Evolutionary conservation across 2,797 vertebrate species (phyloP).

Genomic region (Neoniphon sammara): DNA sequence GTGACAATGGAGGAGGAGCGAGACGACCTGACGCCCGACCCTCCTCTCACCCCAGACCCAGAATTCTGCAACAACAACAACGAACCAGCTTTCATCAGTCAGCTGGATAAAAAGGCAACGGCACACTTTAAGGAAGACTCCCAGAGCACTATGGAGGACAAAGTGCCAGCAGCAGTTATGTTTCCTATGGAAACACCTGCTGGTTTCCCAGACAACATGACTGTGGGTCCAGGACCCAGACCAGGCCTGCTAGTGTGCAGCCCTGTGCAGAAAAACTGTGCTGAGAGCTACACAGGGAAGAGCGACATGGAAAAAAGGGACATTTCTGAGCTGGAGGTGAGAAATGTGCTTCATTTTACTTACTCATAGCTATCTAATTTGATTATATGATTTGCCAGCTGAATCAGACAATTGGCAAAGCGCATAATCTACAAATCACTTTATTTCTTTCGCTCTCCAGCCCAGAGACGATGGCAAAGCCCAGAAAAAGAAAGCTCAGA

Average conservation of each 20-base stretch:
- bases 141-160: constrained; percentile 72
- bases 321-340: constrained; percentile 75
- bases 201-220: constrained; percentile 84
- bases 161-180: constrained; percentile 86
- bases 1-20: constrained; percentile 79
- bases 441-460: constrained; percentile 46
- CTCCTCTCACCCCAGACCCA: constrained; percentile 68
- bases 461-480: constrained; percentile 69
- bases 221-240: constrained; percentile 82
- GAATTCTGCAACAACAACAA: constrained; percentile 76
- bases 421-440: neutral
- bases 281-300: constrained; percentile 72
- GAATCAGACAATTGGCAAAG: neutral
- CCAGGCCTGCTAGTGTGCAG: constrained; percentile 83
- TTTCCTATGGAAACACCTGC: constrained; percentile 98
- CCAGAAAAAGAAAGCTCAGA: constrained; percentile 88
- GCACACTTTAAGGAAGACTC: constrained; percentile 72
- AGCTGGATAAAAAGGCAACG: constrained; percentile 58
- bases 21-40: constrained; percentile 74
- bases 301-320: constrained; percentile 70
- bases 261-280: constrained; percentile 82
- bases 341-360: neutral
- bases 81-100: constrained; percentile 67
- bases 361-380: neutral
- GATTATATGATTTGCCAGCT: neutral